These are phyloP conservation scores for Cotesia chilonis DNA, from an alignment of 1,140 invertebrate genomes.

Conservation along the genomic window DNA sequence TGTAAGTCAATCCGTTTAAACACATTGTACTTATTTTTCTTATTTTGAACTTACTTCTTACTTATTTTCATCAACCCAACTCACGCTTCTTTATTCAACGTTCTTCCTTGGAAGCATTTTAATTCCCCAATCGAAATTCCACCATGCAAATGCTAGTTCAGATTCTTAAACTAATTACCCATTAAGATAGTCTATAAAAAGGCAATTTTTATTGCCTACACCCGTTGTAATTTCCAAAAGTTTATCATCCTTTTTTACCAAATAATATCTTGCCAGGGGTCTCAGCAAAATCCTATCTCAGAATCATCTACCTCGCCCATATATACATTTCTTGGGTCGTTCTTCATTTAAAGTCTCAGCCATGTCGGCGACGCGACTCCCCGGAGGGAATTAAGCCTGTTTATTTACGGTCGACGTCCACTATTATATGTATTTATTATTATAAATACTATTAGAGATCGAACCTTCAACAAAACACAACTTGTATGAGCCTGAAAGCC, in stretches of 20 bases:
- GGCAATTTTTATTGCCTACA: neutral
- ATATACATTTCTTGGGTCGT: conserved; percentile 1
- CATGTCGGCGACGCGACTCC: conserved; percentile 21
- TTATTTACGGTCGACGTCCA: conserved; percentile 36
- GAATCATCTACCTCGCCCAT: conserved; percentile 4
- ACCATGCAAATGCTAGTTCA: too few relatives aligned
- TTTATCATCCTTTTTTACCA: neutral
- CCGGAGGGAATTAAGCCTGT: conserved; percentile 36
- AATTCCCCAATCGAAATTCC: too few relatives aligned
- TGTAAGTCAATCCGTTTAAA: too few relatives aligned
- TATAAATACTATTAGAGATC: neutral
- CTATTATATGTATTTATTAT: conserved; percentile 19
- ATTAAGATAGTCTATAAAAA: neutral
- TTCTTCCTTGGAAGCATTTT: too few relatives aligned
- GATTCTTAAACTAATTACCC: too few relatives aligned
- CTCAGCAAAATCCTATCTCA: neutral
- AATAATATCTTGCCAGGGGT: conserved; percentile 14
- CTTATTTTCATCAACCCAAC: too few relatives aligned
- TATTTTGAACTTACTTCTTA: too few relatives aligned
- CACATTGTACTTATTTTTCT: too few relatives aligned
- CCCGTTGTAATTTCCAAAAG: neutral
- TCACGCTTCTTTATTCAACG: too few relatives aligned
- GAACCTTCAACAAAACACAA: too few relatives aligned
- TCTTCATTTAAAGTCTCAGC: conserved; percentile 18
- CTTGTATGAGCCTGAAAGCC: too few relatives aligned